Conservation (phyloP, 64 coral and sea anemone species). For the Platygyra sinensis region DNA sequence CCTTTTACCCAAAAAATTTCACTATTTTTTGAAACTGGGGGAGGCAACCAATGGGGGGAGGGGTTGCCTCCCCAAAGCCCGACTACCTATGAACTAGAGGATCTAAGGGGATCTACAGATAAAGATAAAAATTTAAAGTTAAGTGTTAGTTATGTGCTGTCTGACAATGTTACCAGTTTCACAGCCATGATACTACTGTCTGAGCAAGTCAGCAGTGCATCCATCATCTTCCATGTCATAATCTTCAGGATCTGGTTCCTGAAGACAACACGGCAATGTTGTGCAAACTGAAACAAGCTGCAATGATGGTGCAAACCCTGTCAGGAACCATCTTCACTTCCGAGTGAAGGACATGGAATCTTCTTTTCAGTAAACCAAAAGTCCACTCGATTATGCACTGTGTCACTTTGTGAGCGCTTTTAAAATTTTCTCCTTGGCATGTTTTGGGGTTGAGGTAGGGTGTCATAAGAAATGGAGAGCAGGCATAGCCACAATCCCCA, state of each 20-base stretch:
- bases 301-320: conserved; percentile 15
- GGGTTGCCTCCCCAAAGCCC: too few species aligned
- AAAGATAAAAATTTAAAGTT: too few species aligned
- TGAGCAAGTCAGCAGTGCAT: background rate
- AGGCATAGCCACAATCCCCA: too few species aligned
- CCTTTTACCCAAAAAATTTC: too few species aligned
- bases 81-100: too few species aligned
- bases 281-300: too few species aligned
- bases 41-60: too few species aligned
- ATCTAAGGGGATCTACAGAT: too few species aligned
- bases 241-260: background rate
- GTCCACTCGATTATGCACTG: conserved; percentile 17
- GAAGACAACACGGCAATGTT: too few species aligned
- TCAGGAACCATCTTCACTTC: conserved; percentile 5
- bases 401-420: conserved; percentile 15
- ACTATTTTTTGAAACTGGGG: too few species aligned
- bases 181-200: background rate
- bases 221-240: background rate
- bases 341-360: background rate
- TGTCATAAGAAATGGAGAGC: too few species aligned
- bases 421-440: conserved; percentile 5
- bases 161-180: conserved; percentile 16
- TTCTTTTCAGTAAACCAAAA: conserved; percentile 41
- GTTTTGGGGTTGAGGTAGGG: too few species aligned
- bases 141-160: background rate